Conservation (phyloP, 2,888 invertebrate species). For the Campopleginae sp. region DNA sequence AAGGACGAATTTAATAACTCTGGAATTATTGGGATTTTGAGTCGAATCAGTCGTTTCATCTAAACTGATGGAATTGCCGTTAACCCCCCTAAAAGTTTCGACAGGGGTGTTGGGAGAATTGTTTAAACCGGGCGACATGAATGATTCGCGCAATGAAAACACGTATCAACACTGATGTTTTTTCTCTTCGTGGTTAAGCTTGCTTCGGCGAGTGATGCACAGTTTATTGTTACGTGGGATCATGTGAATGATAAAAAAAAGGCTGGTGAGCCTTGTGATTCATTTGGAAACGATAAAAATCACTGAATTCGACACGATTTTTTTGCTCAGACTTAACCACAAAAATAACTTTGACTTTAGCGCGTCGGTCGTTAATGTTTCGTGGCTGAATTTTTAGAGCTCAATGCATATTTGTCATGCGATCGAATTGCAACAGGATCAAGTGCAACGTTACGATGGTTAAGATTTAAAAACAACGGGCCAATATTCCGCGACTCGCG, state of each 20-base stretch:
- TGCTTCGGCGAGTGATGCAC: background rate
- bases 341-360: slow-evolving; percentile 41
- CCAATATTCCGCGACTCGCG: background rate
- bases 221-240: background rate
- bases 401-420: background rate
- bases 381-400: slow-evolving; percentile 10
- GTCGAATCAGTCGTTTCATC: slow-evolving; percentile 59
- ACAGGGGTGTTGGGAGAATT: slow-evolving; percentile 54
- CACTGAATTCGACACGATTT: background rate
- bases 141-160: slow-evolving; percentile 37
- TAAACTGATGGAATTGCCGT: slow-evolving; percentile 66
- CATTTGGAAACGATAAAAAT: background rate
- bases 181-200: slow-evolving; percentile 1
- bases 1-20: slow-evolving; percentile 66
- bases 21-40: slow-evolving; percentile 50
- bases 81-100: slow-evolving; percentile 67
- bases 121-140: slow-evolving; percentile 66
- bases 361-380: slow-evolving; percentile 33
- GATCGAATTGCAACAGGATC: background rate
- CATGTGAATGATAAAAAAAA: background rate
- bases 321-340: slow-evolving; percentile 18
- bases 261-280: background rate
- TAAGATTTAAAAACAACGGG: background rate
- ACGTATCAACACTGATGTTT: slow-evolving; percentile 23
- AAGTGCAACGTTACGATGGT: background rate